Conservation (phyloP, 2,113 vertebrate species). For the Microtus oregoni region DNA sequence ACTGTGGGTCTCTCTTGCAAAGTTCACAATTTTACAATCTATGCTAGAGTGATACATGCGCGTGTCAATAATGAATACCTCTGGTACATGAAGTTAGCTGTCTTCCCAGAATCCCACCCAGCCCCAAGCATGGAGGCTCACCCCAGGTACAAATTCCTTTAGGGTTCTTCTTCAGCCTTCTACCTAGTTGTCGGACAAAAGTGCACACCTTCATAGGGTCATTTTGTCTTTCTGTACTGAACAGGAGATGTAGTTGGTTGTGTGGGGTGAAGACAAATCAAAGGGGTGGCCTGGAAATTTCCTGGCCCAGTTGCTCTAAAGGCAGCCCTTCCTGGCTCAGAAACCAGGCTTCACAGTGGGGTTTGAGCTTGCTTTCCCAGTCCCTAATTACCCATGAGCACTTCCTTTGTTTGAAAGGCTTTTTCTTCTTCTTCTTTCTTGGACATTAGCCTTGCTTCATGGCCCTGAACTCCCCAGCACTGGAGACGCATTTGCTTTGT, state of each 20-base stretch:
- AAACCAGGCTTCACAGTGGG: not conserved
- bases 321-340: not conserved
- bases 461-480: not conserved
- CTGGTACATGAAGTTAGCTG: not conserved
- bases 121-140: not conserved
- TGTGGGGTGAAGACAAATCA: not conserved
- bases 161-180: not conserved
- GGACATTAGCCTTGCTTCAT: slow-evolving; percentile 57
- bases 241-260: not conserved
- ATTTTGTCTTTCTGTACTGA: slow-evolving; percentile 1
- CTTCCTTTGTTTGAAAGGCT: slow-evolving; percentile 20
- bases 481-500: slow-evolving; percentile 32
- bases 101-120: not conserved
- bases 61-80: not conserved
- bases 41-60: not conserved
- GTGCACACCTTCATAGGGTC: not conserved
- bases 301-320: not conserved
- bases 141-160: not conserved
- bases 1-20: not conserved
- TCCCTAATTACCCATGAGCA: not conserved
- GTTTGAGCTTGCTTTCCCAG: not conserved
- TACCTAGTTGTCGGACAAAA: not conserved
- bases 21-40: not conserved
- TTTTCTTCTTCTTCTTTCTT: slow-evolving; percentile 12
- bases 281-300: slow-evolving; percentile 23